Base-by-base conservation (phyloP, 2,797 vertebrate species). In the Pseudomugil gertrudae region DNA sequence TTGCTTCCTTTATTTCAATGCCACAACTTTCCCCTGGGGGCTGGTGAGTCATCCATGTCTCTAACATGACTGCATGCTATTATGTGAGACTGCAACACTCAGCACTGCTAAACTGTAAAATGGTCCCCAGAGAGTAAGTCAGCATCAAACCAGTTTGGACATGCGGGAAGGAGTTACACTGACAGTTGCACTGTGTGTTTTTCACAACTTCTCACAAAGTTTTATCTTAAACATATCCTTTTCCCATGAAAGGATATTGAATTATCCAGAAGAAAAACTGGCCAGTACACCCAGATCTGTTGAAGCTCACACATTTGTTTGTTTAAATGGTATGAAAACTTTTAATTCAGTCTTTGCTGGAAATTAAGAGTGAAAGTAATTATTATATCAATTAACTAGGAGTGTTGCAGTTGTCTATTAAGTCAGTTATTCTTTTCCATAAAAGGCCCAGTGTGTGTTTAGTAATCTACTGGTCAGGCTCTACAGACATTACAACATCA, bases 21-120 rank as follows among this genome's bases (percentile, higher is more conserved):
- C 81, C 79, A 65, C 75, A 43, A 13, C 68, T 76, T 56, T 59
- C 72, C 48, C 85, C 64, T 3, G 77, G 84, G n/a, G 87, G 80
- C 78, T 67, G 69, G 66, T 92, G 87, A 92, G 78, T 91, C 91
- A 92, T 87, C 66, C 43, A 62, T 47, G 67, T 79, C 74, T 80
- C 64, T 83, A 76, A 81, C 85, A 83, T 63, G 74, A 77, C 79
- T 70, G 81, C 84, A 83, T 74, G 83, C 86, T 64, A 87, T 84
- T 78, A 63, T 74, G 38, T 60, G 70, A 52, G 40, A 67, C 67
- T 24, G 58, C 62, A 57, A 61, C 66, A 58, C 62, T 74, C 71
- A 64, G 66, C 65, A 21, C 64, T 36, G 72, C 63, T 63, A 71
- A 84, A 62, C 66, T 17, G 69, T 14, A 65, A 75, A 80, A 74